These are phyloP conservation scores for Arnoldichthys spilopterus DNA, from an alignment of 2,797 vertebrate species.

Conservation along the genomic window DNA sequence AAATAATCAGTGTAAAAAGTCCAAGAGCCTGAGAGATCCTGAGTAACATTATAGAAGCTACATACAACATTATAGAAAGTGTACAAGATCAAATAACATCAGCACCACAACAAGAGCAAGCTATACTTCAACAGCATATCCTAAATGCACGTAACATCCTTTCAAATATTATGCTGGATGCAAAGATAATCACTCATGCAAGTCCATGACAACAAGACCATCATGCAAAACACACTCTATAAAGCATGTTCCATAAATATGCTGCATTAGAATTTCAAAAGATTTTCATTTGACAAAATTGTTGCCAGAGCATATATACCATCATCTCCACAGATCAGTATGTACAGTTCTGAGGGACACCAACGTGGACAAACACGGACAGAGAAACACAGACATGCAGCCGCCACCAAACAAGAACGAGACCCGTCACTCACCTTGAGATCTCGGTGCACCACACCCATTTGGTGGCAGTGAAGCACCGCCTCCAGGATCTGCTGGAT, in stretches of 20 bases:
- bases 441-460: slow-evolving; percentile 95
- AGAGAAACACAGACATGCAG: slow-evolving; percentile 43
- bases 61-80: not conserved
- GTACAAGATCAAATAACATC: not conserved
- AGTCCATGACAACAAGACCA: not conserved
- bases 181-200: slow-evolving; percentile 17
- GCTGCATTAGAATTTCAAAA: not conserved
- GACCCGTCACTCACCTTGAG: slow-evolving; percentile 62
- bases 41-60: not conserved
- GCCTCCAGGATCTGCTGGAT: slow-evolving; percentile 99
- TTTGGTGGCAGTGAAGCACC: slow-evolving; percentile 95
- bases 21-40: not conserved
- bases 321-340: not conserved
- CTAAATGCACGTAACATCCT: not conserved
- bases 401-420: slow-evolving; percentile 15
- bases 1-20: not conserved
- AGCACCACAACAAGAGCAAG: not conserved
- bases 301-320: not conserved
- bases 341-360: not conserved
- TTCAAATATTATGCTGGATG: slow-evolving; percentile 4
- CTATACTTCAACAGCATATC: not conserved
- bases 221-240: slow-evolving; percentile 4
- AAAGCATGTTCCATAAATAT: not conserved
- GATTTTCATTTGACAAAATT: not conserved
- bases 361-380: not conserved